Conservation (phyloP, 2,888 invertebrate genomes). For the Drosophila prolongata region DNA sequence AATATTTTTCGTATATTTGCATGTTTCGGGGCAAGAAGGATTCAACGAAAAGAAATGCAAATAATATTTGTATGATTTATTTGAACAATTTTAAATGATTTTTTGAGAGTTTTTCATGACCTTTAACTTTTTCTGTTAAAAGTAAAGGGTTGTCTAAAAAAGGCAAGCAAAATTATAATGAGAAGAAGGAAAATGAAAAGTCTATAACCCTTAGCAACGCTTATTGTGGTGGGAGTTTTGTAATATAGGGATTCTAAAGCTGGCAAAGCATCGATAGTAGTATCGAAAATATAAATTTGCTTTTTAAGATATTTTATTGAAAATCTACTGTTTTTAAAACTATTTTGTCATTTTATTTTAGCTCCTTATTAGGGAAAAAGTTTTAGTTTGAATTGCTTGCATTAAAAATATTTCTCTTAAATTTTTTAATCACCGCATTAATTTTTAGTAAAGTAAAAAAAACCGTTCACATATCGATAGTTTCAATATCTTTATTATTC, state of each 20-base stretch:
- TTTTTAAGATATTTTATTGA: neutral
- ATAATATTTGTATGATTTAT: constrained; percentile 1
- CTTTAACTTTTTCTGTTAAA: constrained; percentile 20
- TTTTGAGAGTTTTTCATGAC: constrained; percentile 17
- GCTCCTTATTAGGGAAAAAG: too few relatives aligned
- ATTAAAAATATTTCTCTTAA: too few relatives aligned
- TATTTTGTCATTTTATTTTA: too few relatives aligned
- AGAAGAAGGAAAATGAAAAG: constrained; percentile 16
- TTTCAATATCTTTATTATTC: neutral
- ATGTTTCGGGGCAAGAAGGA: constrained; percentile 6
- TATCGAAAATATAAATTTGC: neutral
- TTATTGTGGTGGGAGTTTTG: constrained; percentile 1
- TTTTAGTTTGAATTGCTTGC: too few relatives aligned
- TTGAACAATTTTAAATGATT: constrained; percentile 28
- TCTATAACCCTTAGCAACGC: constrained; percentile 15
- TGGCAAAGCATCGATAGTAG: neutral
- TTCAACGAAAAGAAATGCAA: constrained; percentile 7
- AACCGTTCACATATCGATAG: neutral
- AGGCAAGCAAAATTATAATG: constrained; percentile 6
- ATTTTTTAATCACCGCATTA: too few relatives aligned
- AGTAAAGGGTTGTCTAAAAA: constrained; percentile 8
- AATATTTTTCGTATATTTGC: constrained; percentile 34
- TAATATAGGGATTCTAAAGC: neutral
- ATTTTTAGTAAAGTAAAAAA: too few relatives aligned
- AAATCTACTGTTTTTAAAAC: too few relatives aligned